Conservation (phyloP, 2,888 invertebrate genomes). For the Conus canariensis region DNA sequence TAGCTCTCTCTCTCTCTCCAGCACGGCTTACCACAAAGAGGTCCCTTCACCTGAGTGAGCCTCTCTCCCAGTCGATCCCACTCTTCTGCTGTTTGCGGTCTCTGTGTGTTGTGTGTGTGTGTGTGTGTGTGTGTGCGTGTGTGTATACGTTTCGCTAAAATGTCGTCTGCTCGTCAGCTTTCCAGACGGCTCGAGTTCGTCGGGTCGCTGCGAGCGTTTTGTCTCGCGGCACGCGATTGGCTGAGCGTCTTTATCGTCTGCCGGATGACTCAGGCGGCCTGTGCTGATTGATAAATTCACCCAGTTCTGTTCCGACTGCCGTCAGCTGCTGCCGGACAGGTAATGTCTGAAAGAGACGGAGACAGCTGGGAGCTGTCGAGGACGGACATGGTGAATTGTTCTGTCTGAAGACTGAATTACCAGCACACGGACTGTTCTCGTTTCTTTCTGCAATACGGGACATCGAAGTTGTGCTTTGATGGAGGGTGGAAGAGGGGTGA, state of each 20-base stretch:
- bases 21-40: neutral
- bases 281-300: constrained; percentile 45
- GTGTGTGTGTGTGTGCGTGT: neutral
- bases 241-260: constrained; percentile 35
- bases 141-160: neutral
- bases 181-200: constrained; percentile 29
- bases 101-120: neutral
- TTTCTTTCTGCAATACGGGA: no score
- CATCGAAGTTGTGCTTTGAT: no score
- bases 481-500: no score
- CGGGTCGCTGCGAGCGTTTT: neutral
- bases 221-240: constrained; percentile 52
- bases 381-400: neutral
- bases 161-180: constrained; percentile 24
- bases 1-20: neutral
- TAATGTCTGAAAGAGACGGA: neutral
- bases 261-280: constrained; percentile 44
- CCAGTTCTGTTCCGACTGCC: neutral
- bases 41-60: neutral
- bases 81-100: neutral
- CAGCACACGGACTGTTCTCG: no score
- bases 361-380: neutral
- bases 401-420: no score
- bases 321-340: neutral
- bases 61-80: neutral